Base-by-base conservation (phyloP, 2,888 invertebrate genomes). In the Athalia circularis region DNA sequence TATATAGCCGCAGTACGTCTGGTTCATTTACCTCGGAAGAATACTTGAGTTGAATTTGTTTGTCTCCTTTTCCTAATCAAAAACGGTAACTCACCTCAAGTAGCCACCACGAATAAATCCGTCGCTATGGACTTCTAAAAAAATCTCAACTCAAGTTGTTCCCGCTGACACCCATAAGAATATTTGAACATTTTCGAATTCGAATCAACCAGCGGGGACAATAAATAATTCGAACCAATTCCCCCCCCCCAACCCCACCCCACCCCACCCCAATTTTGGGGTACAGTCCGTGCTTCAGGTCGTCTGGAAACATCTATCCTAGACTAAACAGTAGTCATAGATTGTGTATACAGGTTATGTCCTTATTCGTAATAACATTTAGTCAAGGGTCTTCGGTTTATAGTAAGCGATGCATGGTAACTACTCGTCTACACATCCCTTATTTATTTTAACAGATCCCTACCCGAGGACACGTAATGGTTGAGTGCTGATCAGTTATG, bases 251-350 rank as follows among this genome's bases (percentile, higher is more conserved):
- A n/a, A n/a, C n/a, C n/a, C n/a, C n/a, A n/a, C n/a, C n/a, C n/a
- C n/a, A n/a, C n/a, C n/a, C n/a, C n/a, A n/a, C n/a, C n/a, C n/a
- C n/a, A 47, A 50, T 79, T 74, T 75, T 78, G 15, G 76, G 80
- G 81, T 82, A 82, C 80, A 81, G 77, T 29, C 65, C 62, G 57
- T 65, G 77, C 64, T 77, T 29, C 2, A 65, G 79, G 57, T 64
- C 77, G 79, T 74, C 79, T 77, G 79, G 48, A 75, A 78, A 79
- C 80, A 81, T 80, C 83, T 77, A 59, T 67, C 48, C 77, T 78
- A 83, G 81, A 82, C 82, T 84, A 83, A 85, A 81, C 82, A 84
- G 80, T 80, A n/a, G 82, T 79, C 83, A 79, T 82, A 83, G 81
- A 81, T 81, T 81, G 80, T 77, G 61, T 67, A 77, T 70, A 64